phyloP scores from a whole-genome alignment of 1,140 invertebrate species.

The Sesamia nonagrioides region DNA sequence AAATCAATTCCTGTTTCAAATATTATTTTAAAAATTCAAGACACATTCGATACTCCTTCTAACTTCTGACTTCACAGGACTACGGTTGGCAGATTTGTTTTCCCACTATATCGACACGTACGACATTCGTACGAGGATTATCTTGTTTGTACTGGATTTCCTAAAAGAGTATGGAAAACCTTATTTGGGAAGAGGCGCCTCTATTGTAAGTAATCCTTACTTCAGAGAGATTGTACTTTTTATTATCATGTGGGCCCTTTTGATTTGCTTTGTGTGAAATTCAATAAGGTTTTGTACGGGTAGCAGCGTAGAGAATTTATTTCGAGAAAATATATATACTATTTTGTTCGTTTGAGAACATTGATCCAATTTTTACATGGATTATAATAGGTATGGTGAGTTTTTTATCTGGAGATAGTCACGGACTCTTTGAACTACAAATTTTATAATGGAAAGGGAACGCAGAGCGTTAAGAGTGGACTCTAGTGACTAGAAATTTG shows the following conservation, averaged over 20 bases:
- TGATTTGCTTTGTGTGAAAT: constrained; percentile 15
- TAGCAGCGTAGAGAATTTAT: neutral
- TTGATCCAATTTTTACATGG: no score
- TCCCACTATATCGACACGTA: constrained; percentile 50
- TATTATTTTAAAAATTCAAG: constrained; percentile 53
- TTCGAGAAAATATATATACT: no score
- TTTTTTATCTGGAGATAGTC: no score
- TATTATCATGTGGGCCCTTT: constrained; percentile 14
- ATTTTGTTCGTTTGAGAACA: no score
- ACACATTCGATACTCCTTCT: constrained; percentile 50
- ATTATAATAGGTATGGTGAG: no score
- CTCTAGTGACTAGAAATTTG: no score
- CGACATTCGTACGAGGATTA: constrained; percentile 30
- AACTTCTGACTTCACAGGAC: constrained; percentile 24
- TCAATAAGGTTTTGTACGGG: constrained; percentile 11
- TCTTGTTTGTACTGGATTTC: constrained; percentile 46
- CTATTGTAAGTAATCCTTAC: constrained; percentile 37
- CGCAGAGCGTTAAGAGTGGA: no score
- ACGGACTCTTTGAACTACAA: no score
- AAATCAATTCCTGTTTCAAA: constrained; percentile 4
- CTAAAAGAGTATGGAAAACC: constrained; percentile 34
- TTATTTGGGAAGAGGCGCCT: constrained; percentile 20
- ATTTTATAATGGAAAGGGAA: no score
- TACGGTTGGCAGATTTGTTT: constrained; percentile 55
- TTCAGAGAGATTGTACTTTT: constrained; percentile 35